Conservation (phyloP, 2,888 invertebrate species). For the Agriotes lineatus region DNA sequence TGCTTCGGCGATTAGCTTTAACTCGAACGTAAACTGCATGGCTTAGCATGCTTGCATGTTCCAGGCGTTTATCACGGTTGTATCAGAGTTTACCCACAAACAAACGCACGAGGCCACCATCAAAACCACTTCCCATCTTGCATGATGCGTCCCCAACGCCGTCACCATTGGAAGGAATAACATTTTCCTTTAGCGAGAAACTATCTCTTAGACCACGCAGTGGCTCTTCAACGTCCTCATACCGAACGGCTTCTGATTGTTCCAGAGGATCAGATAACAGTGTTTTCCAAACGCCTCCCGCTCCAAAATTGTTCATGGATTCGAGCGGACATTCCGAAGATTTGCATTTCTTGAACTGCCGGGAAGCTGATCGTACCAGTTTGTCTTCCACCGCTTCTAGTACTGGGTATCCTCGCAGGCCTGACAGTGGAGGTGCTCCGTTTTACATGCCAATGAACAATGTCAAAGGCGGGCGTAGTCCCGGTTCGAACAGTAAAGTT, state of each 20-base stretch:
- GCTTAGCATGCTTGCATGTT: conserved; percentile 56
- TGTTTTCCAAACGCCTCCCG: conserved; percentile 70
- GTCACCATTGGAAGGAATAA: conserved; percentile 62
- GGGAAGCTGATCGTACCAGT: conserved; percentile 74
- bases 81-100: conserved; percentile 62
- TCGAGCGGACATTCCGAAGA: conserved; percentile 72
- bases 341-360: conserved; percentile 64
- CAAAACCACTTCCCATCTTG: conserved; percentile 58
- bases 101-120: conserved; percentile 55
- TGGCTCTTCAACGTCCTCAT: conserved; percentile 57
- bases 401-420: conserved; percentile 69
- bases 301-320: conserved; percentile 70
- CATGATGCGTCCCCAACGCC: conserved; percentile 48
- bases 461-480: conserved; percentile 69
- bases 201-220: conserved; percentile 55
- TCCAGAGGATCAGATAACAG: conserved; percentile 72
- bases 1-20: conserved; percentile 17
- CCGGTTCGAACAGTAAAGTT: conserved; percentile 73
- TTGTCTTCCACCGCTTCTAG: conserved; percentile 73
- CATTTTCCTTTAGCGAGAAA: conserved; percentile 63
- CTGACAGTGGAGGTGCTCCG: conserved; percentile 65
- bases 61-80: conserved; percentile 61
- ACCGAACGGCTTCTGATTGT: conserved; percentile 61
- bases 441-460: conserved; percentile 74
- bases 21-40: conserved; percentile 43